Base-by-base conservation (phyloP, 2,888 invertebrate genomes). In the Amaurobius ferox region DNA sequence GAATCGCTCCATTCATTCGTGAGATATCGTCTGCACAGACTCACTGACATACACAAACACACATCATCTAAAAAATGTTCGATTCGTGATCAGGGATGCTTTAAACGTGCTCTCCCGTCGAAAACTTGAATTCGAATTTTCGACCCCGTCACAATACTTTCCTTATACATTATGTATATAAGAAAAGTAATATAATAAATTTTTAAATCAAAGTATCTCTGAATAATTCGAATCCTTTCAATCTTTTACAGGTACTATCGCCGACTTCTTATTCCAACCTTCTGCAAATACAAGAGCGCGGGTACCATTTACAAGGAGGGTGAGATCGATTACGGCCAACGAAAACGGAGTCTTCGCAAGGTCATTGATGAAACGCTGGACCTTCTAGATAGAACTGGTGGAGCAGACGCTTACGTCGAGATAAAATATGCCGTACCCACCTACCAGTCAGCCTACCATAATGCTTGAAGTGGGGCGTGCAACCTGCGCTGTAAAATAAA, bases 381-480 rank as follows among this genome's bases (percentile, higher is more conserved):
- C 92, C 93, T 96, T 67, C 93, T 99, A 88, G 98, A 99, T 91
- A 93, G 94, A 90, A 96, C 96, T 90, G 99, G 98, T 0, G 98
- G 98, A 5, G 96, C 97, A 88, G 97, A 98, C 91, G 98, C 98
- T 0, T 98, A 97, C 91, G 98, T 98, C 90, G 98, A 98, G 92
- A 98, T 99, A 90, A 98, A 99, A 92, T 99, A 98, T 92, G 96
- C 98, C 94, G 94, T 99, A 89, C 98, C 99, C 0, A 98, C 98
- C 6, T 99, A 98, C 91, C 98, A 98, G 91, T 98, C 98, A 0
- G 96, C 91, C 88, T 90, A 92, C 90, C 90, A 79, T 32, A 86
- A 79, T 40, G 66, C 74, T 28, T 81, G 40, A 67, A 16, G 16
- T 35, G 7, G 44, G 23, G 28, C 66, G 67, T 67, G 48, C 23